phyloP scores from a whole-genome alignment of 2,888 invertebrate genomes.

The Leucophenga maculata region DNA sequence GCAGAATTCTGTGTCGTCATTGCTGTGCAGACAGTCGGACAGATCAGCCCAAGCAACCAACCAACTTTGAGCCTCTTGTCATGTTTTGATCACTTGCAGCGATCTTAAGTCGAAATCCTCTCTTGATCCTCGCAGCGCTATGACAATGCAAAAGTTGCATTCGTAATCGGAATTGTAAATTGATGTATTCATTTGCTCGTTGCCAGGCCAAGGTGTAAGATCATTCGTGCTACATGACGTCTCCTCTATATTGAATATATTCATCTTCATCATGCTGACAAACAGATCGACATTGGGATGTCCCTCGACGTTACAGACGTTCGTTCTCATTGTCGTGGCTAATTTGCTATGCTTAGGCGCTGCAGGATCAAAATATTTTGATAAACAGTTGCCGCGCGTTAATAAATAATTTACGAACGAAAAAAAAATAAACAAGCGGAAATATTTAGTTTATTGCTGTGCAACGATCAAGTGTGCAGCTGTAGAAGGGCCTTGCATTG shows the following conservation, averaged over 20 bases:
- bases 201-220: conserved; percentile 60
- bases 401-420: conserved; percentile 57
- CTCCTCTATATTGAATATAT: neutral
- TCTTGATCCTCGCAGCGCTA: conserved; percentile 13
- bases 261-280: conserved; percentile 11
- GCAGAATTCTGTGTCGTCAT: too few relatives aligned
- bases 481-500: conserved; percentile 14
- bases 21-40: neutral
- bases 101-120: conserved; percentile 2
- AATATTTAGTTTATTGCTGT: conserved; percentile 69
- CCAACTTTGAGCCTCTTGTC: conserved; percentile 7
- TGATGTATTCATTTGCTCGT: conserved; percentile 62
- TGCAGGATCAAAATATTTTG: conserved; percentile 62
- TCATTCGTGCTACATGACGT: conserved; percentile 19
- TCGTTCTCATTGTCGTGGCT: conserved; percentile 47
- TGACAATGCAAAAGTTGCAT: conserved; percentile 14
- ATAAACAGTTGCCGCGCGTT: conserved; percentile 53
- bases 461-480: conserved; percentile 19
- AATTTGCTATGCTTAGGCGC: conserved; percentile 57
- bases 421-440: conserved; percentile 53
- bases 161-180: conserved; percentile 51
- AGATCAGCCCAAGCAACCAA: neutral
- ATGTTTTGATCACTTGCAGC: conserved; percentile 23
- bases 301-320: neutral
- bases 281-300: neutral